Percentiles rank a stretch among this genome's conserved stretches.
Conservation (phyloP, 2,113 vertebrate genomes). For the Pterocles gutturalis region DNA sequence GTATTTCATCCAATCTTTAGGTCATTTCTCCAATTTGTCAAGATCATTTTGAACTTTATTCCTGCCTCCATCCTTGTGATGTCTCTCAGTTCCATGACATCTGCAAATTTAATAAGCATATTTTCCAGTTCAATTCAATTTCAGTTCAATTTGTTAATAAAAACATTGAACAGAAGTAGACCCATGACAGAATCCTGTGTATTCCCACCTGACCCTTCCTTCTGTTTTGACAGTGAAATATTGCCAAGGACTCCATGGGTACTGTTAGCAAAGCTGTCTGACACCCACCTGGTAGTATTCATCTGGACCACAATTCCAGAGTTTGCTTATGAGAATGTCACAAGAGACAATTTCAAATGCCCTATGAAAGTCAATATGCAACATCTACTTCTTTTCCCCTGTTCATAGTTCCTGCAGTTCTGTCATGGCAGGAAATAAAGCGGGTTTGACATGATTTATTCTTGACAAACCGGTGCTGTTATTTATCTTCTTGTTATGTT, state of each 20-base stretch:
- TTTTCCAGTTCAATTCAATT: conserved; percentile 53
- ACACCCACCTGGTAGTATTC: conserved; percentile 13
- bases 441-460: background rate
- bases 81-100: conserved; percentile 5
- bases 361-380: background rate
- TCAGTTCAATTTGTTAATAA: conserved; percentile 53
- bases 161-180: conserved; percentile 46
- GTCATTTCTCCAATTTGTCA: conserved; percentile 18
- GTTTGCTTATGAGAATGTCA: background rate
- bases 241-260: background rate
- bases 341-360: background rate
- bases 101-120: conserved; percentile 24
- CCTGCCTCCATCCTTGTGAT: background rate
- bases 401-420: background rate
- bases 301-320: background rate
- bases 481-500: background rate
- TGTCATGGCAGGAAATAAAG: background rate
- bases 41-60: background rate
- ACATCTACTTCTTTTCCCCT: background rate
- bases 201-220: background rate
- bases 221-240: conserved; percentile 15
- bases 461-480: background rate
- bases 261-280: conserved; percentile 21
- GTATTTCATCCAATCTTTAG: conserved; percentile 40
- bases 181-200: background rate